phyloP scores from a whole-genome alignment of 2,888 invertebrate species.

The Drosophila incognita region DNA sequence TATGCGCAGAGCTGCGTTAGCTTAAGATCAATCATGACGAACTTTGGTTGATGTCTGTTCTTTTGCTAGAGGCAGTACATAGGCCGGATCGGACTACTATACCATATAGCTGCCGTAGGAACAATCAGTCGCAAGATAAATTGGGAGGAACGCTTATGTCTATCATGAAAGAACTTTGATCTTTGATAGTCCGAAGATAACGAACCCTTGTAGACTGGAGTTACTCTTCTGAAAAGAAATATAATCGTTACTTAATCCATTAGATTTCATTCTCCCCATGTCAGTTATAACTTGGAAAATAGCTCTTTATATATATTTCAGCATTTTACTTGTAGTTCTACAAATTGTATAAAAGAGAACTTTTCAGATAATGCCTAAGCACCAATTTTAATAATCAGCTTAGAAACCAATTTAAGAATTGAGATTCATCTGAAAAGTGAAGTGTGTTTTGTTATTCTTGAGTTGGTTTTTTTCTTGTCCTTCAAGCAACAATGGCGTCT shows the following conservation, averaged over 20 bases:
- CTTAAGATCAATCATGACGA: not conserved
- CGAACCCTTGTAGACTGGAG: rapidly evolving
- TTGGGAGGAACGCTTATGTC: not conserved
- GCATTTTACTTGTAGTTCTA: not conserved
- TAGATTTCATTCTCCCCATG: rapidly evolving
- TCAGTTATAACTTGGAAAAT: not conserved
- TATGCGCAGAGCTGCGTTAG: not conserved
- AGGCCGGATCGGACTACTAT: not conserved
- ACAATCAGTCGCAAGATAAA: not conserved
- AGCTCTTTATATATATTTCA: not conserved
- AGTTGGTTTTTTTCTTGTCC: constrained; percentile 1
- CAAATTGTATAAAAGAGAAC: not conserved
- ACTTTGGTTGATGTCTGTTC: not conserved
- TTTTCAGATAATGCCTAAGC: not conserved
- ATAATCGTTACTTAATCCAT: not conserved
- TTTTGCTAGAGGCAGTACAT: not conserved
- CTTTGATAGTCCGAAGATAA: not conserved
- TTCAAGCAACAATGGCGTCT: constrained; percentile 46
- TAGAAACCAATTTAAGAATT: not conserved
- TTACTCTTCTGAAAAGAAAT: not conserved
- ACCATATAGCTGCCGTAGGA: not conserved
- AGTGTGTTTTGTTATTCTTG: constrained; percentile 24
- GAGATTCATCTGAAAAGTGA: constrained; percentile 14
- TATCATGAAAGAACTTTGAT: not conserved
- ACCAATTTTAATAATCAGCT: constrained; percentile 4